Evolutionary conservation across 92 coral and sea anemone species (phyloP).

Genomic region (Palythoa caribaeorum): DNA sequence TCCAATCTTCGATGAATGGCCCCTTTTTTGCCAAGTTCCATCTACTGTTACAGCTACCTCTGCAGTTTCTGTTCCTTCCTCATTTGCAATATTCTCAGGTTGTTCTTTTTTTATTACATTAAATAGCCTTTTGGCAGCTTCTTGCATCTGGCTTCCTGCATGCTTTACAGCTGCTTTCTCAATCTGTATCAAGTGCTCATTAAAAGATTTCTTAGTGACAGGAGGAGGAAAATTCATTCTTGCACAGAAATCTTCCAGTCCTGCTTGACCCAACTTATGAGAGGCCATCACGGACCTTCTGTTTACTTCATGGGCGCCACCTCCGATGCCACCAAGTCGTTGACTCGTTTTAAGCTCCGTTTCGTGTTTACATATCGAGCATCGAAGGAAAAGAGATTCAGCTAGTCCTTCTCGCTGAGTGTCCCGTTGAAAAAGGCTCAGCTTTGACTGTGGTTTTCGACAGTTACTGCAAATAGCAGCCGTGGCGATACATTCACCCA

Average conservation of each 20-base stretch:
- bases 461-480: conserved; percentile 69
- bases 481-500: conserved; percentile 44
- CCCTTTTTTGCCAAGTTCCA: no score
- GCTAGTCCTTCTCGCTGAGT: no score
- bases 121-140: conserved; percentile 45
- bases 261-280: conserved; percentile 14
- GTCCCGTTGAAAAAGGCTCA: no score
- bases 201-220: conserved; percentile 47
- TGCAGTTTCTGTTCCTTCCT: not conserved
- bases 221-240: conserved; percentile 62
- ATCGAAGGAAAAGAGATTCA: conserved; percentile 39
- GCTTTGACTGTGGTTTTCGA: conserved; percentile 36
- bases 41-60: not conserved
- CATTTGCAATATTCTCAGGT: not conserved
- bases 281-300: not conserved
- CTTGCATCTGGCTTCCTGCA: conserved; percentile 35
- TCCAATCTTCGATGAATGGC: conserved; percentile 7
- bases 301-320: not conserved
- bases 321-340: conserved; percentile 64
- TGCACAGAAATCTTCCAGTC: conserved; percentile 57
- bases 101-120: not conserved
- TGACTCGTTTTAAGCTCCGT: conserved; percentile 59
- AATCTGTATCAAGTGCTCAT: not conserved
- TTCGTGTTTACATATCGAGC: conserved; percentile 40
- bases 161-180: not conserved